A percentile compares a stretch with the other conserved stretches of the same genome.
phyloP scores from a whole-genome alignment of 2,888 invertebrate genomes.

The Drosophila nigritarsus region DNA sequence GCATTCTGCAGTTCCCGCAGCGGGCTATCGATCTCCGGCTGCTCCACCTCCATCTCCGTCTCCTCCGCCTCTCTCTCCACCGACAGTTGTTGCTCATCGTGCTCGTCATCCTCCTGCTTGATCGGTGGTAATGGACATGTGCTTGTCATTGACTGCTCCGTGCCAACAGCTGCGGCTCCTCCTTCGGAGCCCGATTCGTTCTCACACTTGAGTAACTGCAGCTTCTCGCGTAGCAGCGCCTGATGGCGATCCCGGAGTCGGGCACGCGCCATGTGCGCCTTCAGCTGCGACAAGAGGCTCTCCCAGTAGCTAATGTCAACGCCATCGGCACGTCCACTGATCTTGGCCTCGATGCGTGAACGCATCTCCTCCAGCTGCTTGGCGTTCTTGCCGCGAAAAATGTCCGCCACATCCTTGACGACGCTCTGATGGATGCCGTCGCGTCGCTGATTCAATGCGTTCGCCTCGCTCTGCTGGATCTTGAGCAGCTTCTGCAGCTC shows the following conservation, averaged over 20 bases:
- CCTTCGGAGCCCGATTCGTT: slow-evolving; percentile 86
- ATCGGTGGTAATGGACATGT: neutral
- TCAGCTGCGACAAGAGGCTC: slow-evolving; percentile 96
- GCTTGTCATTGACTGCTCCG: neutral
- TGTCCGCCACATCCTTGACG: slow-evolving; percentile 93
- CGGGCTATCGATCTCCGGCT: slow-evolving; percentile 56
- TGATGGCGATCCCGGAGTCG: slow-evolving; percentile 96
- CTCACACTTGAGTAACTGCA: slow-evolving; percentile 95
- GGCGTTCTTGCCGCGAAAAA: slow-evolving; percentile 97
- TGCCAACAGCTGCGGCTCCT: neutral
- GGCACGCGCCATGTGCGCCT: slow-evolving; percentile 97
- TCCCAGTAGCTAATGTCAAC: slow-evolving; percentile 99
- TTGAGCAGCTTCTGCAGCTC: slow-evolving; percentile 95
- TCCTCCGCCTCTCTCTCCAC: slow-evolving; percentile 21
- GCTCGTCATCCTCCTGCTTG: slow-evolving; percentile 22
- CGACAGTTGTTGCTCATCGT: slow-evolving; percentile 55
- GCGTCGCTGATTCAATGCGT: slow-evolving; percentile 86
- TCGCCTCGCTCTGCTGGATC: slow-evolving; percentile 88
- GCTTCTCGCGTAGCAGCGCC: slow-evolving; percentile 93
- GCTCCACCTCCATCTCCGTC: slow-evolving; percentile 63
- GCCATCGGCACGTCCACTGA: slow-evolving; percentile 93
- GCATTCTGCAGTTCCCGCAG: slow-evolving; percentile 53
- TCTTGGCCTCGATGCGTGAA: slow-evolving; percentile 93
- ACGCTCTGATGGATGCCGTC: slow-evolving; percentile 95
- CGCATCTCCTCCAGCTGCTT: slow-evolving; percentile 93